A percentile compares a stretch with the other conserved stretches of the same genome.
phyloP scores from a whole-genome alignment of 2,797 vertebrate species.

The Balearica regulorum region DNA sequence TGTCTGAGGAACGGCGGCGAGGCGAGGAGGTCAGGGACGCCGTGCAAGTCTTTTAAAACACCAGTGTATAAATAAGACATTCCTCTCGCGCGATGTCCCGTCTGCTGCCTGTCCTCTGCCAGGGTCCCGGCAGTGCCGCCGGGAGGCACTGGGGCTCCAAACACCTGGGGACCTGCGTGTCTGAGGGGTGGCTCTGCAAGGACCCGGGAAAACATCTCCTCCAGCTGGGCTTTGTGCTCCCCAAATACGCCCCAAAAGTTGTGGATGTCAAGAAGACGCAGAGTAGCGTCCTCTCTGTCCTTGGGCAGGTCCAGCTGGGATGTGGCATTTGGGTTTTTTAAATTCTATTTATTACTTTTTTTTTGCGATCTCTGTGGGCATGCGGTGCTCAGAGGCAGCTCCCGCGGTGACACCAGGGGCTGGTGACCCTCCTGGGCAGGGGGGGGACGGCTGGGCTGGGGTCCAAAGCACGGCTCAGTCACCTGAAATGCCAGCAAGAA shows the following conservation, averaged over 20 bases:
- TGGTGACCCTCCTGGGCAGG: neutral
- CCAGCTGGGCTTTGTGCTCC: neutral
- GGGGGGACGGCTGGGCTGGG: neutral
- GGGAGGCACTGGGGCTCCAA: neutral
- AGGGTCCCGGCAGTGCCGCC: neutral
- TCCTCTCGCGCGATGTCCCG: neutral
- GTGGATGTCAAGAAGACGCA: neutral
- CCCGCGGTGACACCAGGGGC: neutral
- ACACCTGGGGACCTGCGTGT: neutral
- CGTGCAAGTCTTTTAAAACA: neutral
- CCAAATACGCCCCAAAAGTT: neutral
- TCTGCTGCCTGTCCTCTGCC: neutral
- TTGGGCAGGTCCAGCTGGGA: neutral
- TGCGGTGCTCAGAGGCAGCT: neutral
- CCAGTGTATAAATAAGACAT: neutral
- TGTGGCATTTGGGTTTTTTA: neutral
- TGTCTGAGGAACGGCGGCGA: neutral
- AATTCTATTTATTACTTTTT: neutral
- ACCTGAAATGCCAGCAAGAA: neutral
- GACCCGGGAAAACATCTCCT: neutral
- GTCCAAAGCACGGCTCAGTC: fast-evolving
- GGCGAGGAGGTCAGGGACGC: neutral
- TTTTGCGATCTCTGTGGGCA: neutral
- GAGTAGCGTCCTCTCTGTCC: neutral
- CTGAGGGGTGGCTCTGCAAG: neutral